Base-by-base conservation (phyloP, 2,797 vertebrate species). In the Rhinichthys osculus region DNA sequence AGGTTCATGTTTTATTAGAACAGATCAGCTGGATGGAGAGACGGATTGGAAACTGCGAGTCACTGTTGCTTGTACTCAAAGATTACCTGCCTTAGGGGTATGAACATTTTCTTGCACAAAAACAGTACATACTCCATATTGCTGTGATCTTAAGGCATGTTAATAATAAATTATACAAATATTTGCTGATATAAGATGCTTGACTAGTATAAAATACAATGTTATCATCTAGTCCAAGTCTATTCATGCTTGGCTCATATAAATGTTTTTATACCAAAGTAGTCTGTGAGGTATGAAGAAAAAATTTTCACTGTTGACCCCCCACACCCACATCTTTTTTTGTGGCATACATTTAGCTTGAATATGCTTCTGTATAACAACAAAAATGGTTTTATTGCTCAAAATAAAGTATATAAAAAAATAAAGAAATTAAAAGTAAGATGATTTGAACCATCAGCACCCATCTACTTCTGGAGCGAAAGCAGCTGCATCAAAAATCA, bases 21-120 rank as follows among this genome's bases (percentile, higher is more conserved):
- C 98, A 1, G 98, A 99, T 88, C 98, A 99, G 92, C 96, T 99
- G 2, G 98, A 99, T 62, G 98, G 98, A 85, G 98, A 99, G 90
- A 99, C 98, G 0, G 98, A 99, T 92, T 99, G 98, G 98, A 99
- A 99, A 87, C 95, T 99, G 88, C 99, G 97, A 92, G 95, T 99
- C 57, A 96, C 97, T 0, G 98, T 99, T 54, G 94, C 94, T 88
- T 99, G 97, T 93, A 98, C 98, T 0, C 98, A 99, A 54, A 94
- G 97, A 74, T 95, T 99, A 3, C 96, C 97, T 4, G 97, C 97
- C 42, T 91, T 99, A 44, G 98, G 97, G 95, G 98, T 99, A 91
- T 14, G 91, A 66, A n/a, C 66, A 14, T 69, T 76, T 76, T 70
- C 21, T 77, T 54, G 14, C 30, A 21, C 2, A 35, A 38, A 50